These are phyloP conservation scores for Elephantulus edwardii DNA, from an alignment of 2,113 vertebrate genomes.

Conservation along the genomic window DNA sequence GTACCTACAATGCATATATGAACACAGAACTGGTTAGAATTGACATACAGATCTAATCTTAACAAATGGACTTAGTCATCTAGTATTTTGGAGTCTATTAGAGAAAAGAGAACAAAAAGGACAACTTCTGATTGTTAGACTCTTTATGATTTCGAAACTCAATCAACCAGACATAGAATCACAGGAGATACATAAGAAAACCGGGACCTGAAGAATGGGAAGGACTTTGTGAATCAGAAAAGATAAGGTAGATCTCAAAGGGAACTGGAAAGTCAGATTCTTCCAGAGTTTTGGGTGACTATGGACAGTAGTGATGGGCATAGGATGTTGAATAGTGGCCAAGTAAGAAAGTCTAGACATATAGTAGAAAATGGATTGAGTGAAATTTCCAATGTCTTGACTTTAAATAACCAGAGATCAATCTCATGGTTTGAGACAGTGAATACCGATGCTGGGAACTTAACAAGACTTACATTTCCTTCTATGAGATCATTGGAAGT, in stretches of 20 bases:
- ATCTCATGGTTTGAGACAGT: neutral
- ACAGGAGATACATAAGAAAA: neutral
- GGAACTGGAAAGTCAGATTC: neutral
- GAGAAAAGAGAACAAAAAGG: neutral
- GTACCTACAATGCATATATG: neutral
- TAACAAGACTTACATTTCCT: neutral
- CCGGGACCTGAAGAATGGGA: neutral
- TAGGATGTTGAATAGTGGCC: neutral
- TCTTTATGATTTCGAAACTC: too few relatives aligned
- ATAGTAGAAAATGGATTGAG: neutral
- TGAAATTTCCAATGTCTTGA: neutral
- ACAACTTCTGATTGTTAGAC: neutral
- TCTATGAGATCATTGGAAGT: too few relatives aligned
- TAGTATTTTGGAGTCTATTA: neutral
- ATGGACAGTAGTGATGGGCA: neutral
- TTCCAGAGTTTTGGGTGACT: neutral
- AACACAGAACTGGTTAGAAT: neutral
- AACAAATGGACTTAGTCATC: neutral
- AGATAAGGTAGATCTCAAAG: neutral
- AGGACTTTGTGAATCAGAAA: neutral
- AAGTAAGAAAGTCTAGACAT: neutral
- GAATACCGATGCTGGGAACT: neutral
- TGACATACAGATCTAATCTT: neutral
- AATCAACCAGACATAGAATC: too few relatives aligned
- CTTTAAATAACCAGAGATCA: neutral